Evolutionary conservation across 2,888 invertebrate species (phyloP).

Genomic region (Nycteola revayana): DNA sequence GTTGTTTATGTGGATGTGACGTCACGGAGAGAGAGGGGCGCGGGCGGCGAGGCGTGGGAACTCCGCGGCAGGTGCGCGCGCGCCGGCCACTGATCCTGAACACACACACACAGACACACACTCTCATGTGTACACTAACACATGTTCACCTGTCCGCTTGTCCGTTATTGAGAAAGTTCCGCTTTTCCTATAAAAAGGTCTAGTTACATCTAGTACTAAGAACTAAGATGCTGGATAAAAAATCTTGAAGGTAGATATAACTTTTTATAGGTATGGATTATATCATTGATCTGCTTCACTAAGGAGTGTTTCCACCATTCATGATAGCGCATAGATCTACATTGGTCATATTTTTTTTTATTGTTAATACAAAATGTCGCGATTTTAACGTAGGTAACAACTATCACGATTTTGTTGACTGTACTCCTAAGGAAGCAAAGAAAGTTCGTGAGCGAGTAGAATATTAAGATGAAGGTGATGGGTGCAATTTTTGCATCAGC

Average conservation of each 20-base stretch:
- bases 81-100: slow-evolving; percentile 80
- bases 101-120: slow-evolving; percentile 55
- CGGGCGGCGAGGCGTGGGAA: slow-evolving; percentile 73
- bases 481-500: too few species aligned
- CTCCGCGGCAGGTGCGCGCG: slow-evolving; percentile 78
- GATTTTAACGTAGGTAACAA: too few species aligned
- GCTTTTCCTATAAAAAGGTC: slow-evolving; percentile 57
- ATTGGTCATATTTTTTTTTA: too few species aligned
- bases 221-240: neutral
- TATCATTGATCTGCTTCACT: too few species aligned
- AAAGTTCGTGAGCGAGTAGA: too few species aligned
- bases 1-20: slow-evolving; percentile 70
- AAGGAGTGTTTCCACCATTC: too few species aligned
- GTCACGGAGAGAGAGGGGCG: slow-evolving; percentile 51
- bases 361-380: too few species aligned
- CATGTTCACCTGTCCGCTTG: slow-evolving; percentile 36
- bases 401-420: too few species aligned
- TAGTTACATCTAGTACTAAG: slow-evolving; percentile 17
- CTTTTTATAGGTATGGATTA: too few species aligned
- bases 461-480: too few species aligned
- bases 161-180: slow-evolving; percentile 70
- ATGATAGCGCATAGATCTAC: too few species aligned
- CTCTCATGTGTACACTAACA: slow-evolving; percentile 36
- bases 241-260: neutral
- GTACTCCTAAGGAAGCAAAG: too few species aligned